These are phyloP conservation scores for Aptenodytes patagonicus DNA, from an alignment of 2,113 vertebrate genomes.

Conservation along the genomic window DNA sequence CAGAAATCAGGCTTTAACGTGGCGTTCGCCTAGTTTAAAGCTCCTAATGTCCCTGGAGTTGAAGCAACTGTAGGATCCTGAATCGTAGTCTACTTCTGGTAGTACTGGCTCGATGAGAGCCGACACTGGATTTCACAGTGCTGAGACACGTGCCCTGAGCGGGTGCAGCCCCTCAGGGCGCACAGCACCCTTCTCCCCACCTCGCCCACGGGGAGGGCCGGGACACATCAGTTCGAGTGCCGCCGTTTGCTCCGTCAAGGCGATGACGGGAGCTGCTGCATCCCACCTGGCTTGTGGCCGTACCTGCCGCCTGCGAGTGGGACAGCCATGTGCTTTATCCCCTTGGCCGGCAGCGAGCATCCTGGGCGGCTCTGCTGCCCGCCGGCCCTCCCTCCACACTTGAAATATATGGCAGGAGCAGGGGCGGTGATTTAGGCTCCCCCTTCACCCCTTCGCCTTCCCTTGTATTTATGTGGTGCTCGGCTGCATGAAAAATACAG, in stretches of 20 bases:
- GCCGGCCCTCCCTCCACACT: background rate
- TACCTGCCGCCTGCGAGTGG: background rate
- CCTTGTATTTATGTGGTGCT: background rate
- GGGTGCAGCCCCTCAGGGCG: background rate
- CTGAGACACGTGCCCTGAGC: accelerated
- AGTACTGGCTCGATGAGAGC: background rate
- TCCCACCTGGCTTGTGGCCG: background rate
- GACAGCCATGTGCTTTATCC: background rate
- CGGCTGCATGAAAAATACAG: background rate
- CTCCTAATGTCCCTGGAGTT: background rate
- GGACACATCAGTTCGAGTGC: background rate
- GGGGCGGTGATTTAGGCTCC: background rate
- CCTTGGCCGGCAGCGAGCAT: background rate
- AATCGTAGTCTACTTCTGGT: accelerated
- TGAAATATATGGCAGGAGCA: background rate
- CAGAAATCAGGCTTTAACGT: background rate
- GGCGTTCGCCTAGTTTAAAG: accelerated
- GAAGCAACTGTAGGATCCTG: background rate
- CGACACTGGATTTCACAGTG: background rate
- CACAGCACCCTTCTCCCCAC: background rate
- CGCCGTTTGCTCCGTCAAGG: background rate
- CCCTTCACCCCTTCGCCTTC: background rate
- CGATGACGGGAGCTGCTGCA: background rate
- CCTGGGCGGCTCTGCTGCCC: background rate
- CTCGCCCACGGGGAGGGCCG: accelerated